Conservation (phyloP, 1,140 invertebrate species). For the Trichonephila clavipes region DNA sequence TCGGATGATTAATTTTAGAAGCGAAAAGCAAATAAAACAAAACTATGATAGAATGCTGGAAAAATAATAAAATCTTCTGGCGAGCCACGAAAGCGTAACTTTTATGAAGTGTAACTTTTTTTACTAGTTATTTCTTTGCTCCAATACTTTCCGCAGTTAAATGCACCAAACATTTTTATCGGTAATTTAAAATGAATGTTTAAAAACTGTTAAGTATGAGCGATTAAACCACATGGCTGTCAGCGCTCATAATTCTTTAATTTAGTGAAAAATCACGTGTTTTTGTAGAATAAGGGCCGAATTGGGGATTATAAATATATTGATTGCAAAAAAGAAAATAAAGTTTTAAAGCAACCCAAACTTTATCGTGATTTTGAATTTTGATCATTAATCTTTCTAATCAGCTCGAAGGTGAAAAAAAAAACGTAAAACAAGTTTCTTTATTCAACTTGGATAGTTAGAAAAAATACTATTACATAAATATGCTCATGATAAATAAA, state of each 20-base stretch:
- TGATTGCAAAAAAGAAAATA: too few species aligned
- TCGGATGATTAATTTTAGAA: background rate
- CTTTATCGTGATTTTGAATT: too few species aligned
- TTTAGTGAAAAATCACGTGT: background rate
- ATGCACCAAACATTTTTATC: background rate
- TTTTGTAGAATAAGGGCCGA: too few species aligned
- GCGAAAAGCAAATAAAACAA: background rate
- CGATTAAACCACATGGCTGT: background rate
- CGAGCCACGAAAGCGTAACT: background rate
- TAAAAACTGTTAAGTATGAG: background rate
- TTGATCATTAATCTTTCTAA: too few species aligned
- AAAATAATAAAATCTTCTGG: background rate
- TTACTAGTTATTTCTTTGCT: background rate
- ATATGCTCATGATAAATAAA: too few species aligned
- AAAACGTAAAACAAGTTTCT: too few species aligned
- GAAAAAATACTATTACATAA: too few species aligned
- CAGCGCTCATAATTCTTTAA: background rate
- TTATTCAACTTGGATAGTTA: too few species aligned
- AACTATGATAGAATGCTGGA: background rate
- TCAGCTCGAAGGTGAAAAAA: too few species aligned
- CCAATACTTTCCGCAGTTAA: background rate
- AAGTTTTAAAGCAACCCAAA: too few species aligned
- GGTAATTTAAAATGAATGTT: background rate
- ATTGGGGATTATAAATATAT: too few species aligned
- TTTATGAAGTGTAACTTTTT: background rate